Base-by-base conservation (phyloP, 1,140 invertebrate genomes). In the Drosophila tsacasi region DNA sequence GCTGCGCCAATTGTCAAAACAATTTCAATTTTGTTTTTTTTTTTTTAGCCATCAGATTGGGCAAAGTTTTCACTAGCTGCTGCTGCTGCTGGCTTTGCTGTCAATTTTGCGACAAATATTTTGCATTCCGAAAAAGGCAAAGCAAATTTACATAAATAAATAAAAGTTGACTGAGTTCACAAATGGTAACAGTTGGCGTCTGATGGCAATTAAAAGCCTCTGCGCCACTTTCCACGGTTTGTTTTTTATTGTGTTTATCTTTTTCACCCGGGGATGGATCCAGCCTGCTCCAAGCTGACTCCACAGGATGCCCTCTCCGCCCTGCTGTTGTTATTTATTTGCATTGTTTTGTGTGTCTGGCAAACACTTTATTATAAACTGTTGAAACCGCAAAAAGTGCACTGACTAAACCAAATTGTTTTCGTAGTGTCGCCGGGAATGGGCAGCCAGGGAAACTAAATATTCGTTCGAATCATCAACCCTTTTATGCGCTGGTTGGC, bases 121-220 rank as follows among this genome's bases (percentile, higher is more conserved):
- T 44, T 46, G 40, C 58, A 52, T 44, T 1, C 69, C 47, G 46
- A 79, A 72, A 73, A 64, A 61, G 74, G 23, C 75, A 69, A 83
- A 68, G 71, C 64, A 78, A 83, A 87, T 87, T 87, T 87, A 76
- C 81, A 87, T 87, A 87, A 87, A 87, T 86, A 86, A 87, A 87
- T 90, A 89, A 89, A 89, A 90, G 81, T 81, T 81, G 72, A 40
- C 61, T 54, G 68, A 75, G 78, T 78, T 86, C 52, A 49, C 52
- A 44, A 71, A 83, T 79, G 52, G 77, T 81, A 89, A 84, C 84
- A 89, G 77, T 90, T 89, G 84, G 62, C 73, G 72, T 52, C 74
- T 72, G 81, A 79, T 68, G 81, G 77, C 84, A 89, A 89, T 89
- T 89, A 89, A 89, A 89, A 84, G 82, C 65, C 81, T 46, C 64